phyloP scores from a whole-genome alignment of 1,140 invertebrate species.

The Nasonia vitripennis region DNA sequence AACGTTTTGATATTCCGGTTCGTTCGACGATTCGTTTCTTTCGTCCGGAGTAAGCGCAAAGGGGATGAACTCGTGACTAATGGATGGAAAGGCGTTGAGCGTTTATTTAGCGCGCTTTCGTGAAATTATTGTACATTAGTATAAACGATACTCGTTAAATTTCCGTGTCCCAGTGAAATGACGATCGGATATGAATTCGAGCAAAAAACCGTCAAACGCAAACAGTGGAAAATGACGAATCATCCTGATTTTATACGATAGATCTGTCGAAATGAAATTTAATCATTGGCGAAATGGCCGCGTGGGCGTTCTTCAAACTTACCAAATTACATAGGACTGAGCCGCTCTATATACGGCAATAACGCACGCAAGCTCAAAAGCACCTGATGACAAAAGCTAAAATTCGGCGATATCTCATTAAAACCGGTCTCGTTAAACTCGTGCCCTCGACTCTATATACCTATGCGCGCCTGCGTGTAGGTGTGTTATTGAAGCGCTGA shows the following conservation, averaged over 20 bases:
- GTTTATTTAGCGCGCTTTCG: no score
- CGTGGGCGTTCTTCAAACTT: neutral
- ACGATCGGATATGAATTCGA: no score
- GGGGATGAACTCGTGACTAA: no score
- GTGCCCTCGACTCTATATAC: neutral
- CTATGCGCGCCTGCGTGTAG: neutral
- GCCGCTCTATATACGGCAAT: conserved; percentile 2
- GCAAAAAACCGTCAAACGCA: neutral
- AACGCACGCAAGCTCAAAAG: conserved; percentile 5
- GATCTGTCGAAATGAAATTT: conserved; percentile 1
- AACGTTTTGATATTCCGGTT: no score
- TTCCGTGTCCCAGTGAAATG: no score
- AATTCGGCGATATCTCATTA: conserved; percentile 1
- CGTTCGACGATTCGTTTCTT: no score
- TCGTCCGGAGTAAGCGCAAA: no score
- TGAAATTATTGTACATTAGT: no score
- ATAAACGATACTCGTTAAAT: no score
- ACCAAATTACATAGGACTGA: conserved; percentile 29
- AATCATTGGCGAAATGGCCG: neutral
- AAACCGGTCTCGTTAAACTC: neutral
- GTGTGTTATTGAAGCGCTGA: neutral
- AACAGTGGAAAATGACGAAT: neutral
- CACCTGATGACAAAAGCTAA: conserved; percentile 14
- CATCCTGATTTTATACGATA: neutral
- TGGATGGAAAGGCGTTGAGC: no score